Evolutionary conservation across 2,797 vertebrate genomes (phyloP), one percentile per base, ranked within the genome.

Genomic region (Smutsia gigantea): DNA sequence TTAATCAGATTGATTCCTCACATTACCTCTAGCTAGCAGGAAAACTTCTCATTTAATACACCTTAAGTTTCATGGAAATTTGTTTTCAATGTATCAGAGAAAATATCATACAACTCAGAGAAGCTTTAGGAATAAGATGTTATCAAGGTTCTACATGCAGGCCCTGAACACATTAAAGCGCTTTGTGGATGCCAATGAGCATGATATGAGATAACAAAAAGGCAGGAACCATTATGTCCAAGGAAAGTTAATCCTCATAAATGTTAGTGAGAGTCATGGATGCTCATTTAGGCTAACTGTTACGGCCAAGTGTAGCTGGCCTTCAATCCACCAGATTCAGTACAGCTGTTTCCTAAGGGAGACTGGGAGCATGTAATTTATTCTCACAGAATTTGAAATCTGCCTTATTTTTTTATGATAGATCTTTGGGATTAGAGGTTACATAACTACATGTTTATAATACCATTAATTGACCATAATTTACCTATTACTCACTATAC

Each of bases 381-480:
- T 97, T 95, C 90, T 97, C 55, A n/a, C 3, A 84, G 85, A 29
- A 95, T 94, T 94, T 94, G 37, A 75, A 92, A 75, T 79, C 46
- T 75, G 39, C n/a, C 53, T 83, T 92, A 77, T 75, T 94, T 97
- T 91, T 96, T 95, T 90, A 77, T 86, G 46, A 93, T 51, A 92
- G 31, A 83, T 78, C 61, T 85, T 82, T 93, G 90, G 82, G 78
- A 86, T 96, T 89, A 83, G 29, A 96, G 78, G 74, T 97, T 87
- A 85, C 4, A 63, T 92, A 96, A 90, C 42, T 61, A 75, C 64
- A 88, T 96, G 68, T 90, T 97, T 94, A 95, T 83, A 92, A 89
- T 85, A 83, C 13, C 49, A 91, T 84, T 97, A 96, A 96, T 92
- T 96, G 83, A 77, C 59, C 42, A 93, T 93, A 83, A 94, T 91